Percentiles rank a stretch among this genome's conserved stretches.
Conservation (phyloP, 1,140 invertebrate species). For the Drosophila ficusphila region DNA sequence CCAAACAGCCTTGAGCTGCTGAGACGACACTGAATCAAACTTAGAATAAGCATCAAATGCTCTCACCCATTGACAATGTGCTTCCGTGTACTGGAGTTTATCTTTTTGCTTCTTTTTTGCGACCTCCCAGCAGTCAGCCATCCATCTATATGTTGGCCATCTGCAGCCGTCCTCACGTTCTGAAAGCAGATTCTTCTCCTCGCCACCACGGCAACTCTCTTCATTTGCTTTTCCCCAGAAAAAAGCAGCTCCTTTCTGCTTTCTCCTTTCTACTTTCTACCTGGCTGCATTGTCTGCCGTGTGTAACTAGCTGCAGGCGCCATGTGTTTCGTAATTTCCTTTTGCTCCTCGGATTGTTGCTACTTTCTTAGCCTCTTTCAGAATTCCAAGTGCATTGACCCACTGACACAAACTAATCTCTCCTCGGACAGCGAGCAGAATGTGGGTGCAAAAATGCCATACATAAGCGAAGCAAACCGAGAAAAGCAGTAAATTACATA, state of each 20-base stretch:
- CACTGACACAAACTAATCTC: conserved; percentile 59
- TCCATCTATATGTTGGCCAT: conserved; percentile 29
- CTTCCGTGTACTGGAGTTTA: conserved; percentile 49
- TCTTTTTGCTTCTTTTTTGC: background rate
- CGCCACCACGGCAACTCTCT: conserved; percentile 27
- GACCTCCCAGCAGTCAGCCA: conserved; percentile 17
- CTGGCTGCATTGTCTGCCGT: conserved; percentile 60
- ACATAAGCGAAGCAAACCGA: background rate
- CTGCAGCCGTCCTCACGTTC: conserved; percentile 16
- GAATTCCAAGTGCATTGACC: conserved; percentile 63
- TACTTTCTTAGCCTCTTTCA: conserved; percentile 17
- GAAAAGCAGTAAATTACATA: background rate
- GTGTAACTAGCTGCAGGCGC: conserved; percentile 68
- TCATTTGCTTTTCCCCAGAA: conserved; percentile 53
- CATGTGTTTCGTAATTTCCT: conserved; percentile 69
- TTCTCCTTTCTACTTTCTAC: conserved; percentile 6
- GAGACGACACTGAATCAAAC: conserved; percentile 59
- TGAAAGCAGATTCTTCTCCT: conserved; percentile 42
- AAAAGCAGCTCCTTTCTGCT: conserved; percentile 4
- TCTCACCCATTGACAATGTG: conserved; percentile 60
- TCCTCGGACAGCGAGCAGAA: conserved; percentile 1
- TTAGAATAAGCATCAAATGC: conserved; percentile 60
- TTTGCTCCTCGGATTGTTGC: conserved; percentile 30
- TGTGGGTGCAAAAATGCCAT: conserved; percentile 7
- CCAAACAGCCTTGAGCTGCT: conserved; percentile 36